These are phyloP conservation scores for Mycteria americana DNA, from an alignment of 2,797 vertebrate genomes.

Conservation along the genomic window DNA sequence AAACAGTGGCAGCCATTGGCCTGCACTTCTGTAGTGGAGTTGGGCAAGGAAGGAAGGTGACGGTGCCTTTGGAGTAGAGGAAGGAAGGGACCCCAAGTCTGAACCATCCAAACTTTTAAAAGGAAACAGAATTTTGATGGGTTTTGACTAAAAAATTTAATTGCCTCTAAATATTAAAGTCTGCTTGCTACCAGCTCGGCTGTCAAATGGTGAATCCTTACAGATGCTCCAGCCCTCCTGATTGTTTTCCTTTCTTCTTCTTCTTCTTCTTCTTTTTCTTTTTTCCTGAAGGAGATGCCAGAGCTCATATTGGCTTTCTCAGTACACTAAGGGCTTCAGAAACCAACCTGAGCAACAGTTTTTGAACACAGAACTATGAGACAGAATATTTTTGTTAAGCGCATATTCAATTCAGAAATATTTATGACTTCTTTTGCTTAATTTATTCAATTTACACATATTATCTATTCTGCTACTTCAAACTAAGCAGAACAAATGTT, in stretches of 20 bases:
- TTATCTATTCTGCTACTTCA: not conserved
- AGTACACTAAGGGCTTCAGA: constrained; percentile 31
- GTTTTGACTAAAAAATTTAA: constrained; percentile 57
- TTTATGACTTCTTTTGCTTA: constrained; percentile 5
- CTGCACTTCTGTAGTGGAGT: not conserved
- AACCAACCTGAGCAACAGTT: constrained; percentile 38
- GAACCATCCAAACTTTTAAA: constrained; percentile 32
- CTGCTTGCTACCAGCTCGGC: constrained; percentile 56
- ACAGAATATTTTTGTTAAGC: constrained; percentile 6
- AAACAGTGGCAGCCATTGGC: not conserved
- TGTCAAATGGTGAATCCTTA: constrained; percentile 30
- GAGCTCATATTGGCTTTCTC: constrained; percentile 25
- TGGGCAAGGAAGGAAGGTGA: not conserved
- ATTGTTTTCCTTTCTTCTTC: constrained; percentile 53
- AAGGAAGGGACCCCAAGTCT: constrained; percentile 1
- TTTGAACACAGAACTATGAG: not conserved
- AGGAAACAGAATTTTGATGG: constrained; percentile 54
- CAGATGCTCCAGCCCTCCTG: constrained; percentile 11
- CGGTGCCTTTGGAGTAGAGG: not conserved
- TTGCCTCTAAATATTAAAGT: constrained; percentile 60
- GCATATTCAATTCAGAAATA: constrained; percentile 12
- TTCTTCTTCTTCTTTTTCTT: not conserved
- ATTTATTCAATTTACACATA: not conserved
- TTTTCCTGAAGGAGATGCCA: constrained; percentile 38
- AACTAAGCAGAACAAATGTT: not conserved